phyloP scores from a whole-genome alignment of 2,113 vertebrate species.

The Cygnus atratus region DNA sequence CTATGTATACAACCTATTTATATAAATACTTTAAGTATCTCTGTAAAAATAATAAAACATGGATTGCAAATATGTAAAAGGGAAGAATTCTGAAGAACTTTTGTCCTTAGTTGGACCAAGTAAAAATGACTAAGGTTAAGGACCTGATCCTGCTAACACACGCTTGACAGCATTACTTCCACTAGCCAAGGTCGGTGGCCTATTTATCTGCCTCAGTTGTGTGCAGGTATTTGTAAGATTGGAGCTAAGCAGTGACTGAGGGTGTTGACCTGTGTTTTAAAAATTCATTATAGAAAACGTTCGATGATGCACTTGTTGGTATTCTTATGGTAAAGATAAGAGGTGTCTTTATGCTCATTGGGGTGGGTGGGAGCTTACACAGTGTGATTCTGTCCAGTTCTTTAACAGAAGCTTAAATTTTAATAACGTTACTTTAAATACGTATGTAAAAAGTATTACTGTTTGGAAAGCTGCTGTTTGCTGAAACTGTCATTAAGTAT shows the following conservation, averaged over 20 bases:
- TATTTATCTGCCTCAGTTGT: neutral
- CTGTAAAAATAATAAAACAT: slow-evolving; percentile 49
- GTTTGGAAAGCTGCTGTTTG: slow-evolving; percentile 79
- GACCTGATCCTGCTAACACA: neutral
- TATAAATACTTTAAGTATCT: slow-evolving; percentile 69
- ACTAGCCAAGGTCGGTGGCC: neutral
- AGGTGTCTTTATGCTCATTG: slow-evolving; percentile 36
- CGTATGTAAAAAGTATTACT: slow-evolving; percentile 73
- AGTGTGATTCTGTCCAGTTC: slow-evolving; percentile 61
- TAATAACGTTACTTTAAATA: slow-evolving; percentile 75
- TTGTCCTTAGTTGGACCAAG: neutral
- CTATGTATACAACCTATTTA: slow-evolving; percentile 75
- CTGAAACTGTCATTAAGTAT: slow-evolving; percentile 74
- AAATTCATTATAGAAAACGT: slow-evolving; percentile 58
- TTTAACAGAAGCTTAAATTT: slow-evolving; percentile 68
- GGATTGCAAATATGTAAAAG: neutral
- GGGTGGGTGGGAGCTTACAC: slow-evolving; percentile 64
- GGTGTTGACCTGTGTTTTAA: slow-evolving; percentile 45
- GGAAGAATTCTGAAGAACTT: neutral
- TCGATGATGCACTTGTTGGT: slow-evolving; percentile 75
- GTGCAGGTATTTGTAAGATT: neutral
- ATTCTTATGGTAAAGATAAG: slow-evolving; percentile 69
- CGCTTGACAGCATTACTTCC: neutral
- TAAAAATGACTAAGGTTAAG: neutral
- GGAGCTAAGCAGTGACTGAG: neutral